Conservation (phyloP, 2,888 invertebrate genomes). For the Drosophila picticornis region DNA sequence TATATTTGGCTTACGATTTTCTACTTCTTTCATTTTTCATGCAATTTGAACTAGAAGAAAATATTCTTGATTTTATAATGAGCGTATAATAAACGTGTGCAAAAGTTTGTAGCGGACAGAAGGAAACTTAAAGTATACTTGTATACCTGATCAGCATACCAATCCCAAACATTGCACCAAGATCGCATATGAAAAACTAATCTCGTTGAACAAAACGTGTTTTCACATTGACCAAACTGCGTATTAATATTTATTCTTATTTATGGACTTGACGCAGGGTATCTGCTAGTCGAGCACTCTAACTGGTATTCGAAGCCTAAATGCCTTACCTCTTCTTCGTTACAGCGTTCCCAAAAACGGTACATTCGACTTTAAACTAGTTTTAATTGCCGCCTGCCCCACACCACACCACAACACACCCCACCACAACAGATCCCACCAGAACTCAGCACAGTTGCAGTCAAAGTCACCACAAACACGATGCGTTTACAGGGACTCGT, state of each 20-base stretch:
- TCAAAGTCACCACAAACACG: background rate
- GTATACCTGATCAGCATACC: background rate
- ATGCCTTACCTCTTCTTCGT: background rate
- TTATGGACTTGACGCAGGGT: background rate
- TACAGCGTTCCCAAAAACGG: background rate
- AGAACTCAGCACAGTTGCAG: background rate
- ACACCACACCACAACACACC: background rate
- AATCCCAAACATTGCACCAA: background rate
- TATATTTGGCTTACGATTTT: background rate
- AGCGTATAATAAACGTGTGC: background rate
- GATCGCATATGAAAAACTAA: background rate
- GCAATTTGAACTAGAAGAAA: background rate
- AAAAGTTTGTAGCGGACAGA: background rate
- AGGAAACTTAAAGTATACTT: background rate
- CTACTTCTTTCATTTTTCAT: background rate
- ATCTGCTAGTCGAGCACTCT: background rate
- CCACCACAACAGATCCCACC: background rate
- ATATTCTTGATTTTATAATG: background rate
- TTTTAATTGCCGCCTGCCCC: background rate
- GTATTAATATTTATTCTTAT: background rate
- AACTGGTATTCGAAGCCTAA: background rate
- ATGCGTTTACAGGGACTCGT: slow-evolving; percentile 68
- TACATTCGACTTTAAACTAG: background rate
- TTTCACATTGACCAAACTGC: background rate
- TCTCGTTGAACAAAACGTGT: background rate